Evolutionary conservation across 2,797 vertebrate species (phyloP), one percentile per base, ranked within the genome.

Genomic region (Leptoclinus maculatus): DNA sequence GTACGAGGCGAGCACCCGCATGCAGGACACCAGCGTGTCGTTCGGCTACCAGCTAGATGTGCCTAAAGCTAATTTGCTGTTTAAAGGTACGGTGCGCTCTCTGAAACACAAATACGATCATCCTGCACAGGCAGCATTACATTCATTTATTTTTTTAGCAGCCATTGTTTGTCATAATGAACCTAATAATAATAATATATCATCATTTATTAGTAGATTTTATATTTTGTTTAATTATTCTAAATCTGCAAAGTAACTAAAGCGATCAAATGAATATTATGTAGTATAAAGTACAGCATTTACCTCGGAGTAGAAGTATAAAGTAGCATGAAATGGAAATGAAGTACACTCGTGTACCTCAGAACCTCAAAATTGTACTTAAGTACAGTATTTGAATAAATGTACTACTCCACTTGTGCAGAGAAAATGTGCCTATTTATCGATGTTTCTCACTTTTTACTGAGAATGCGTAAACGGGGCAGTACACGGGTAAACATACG

Each of bases 1-100:
- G 91, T 96, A 96, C 0, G 97, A 98, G 85, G 96, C 95, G 23
- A 98, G 95, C 85, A 86, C 91, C 0, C 94, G 96, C 9, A 96
- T 96, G 96, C 96, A 97, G 70, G 97, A 98, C 78, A 97, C 96
- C 10, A 97, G 95, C 2, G 94, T 96, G 66, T 95, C 96, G 0
- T 96, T 98, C 0, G 97, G 96, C 13, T 98, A 97, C 90, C 97
- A 97, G 93, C 89, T 98, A 56, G 97, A 98, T 71, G 87, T 98
- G 16, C 96, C 97, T 54, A 96, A 97, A 92, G 96, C 97, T 73
- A 96, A 97, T 86, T 91, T 97, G 43, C 94, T 95, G 60, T 98
- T 98, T 88, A 97, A 96, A 97, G 97, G 97, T 97, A 91, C 1
- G 27, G 2, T 2, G 23, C 34, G 11, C 14, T 7, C 21, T 10